Percentiles rank a stretch among this genome's conserved stretches.
These are phyloP conservation scores for Mixornis gularis DNA, from an alignment of 2,113 vertebrate species.

Conservation along the genomic window DNA sequence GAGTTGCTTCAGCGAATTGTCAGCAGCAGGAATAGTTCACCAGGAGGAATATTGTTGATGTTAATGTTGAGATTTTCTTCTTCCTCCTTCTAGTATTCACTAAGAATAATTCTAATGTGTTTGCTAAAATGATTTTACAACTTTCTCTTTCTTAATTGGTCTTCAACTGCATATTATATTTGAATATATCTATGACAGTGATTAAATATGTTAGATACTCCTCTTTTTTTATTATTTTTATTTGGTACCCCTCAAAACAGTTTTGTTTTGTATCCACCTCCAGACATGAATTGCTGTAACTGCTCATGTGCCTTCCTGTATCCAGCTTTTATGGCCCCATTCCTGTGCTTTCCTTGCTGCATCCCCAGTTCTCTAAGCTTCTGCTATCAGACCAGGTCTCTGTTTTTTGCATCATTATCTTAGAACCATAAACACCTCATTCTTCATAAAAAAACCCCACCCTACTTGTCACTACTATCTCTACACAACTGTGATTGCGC, in stretches of 20 bases:
- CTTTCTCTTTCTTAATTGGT: not conserved
- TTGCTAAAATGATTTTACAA: not conserved
- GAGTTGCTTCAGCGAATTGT: not conserved
- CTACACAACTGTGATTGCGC: not conserved
- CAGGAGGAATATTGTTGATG: not conserved
- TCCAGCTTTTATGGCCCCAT: not conserved
- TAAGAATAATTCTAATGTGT: not conserved
- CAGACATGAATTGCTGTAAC: not conserved
- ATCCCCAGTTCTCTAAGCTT: not conserved
- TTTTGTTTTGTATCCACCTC: not conserved
- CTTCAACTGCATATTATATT: not conserved
- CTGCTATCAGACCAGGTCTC: not conserved
- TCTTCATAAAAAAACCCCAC: not conserved
- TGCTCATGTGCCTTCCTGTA: not conserved
- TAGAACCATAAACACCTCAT: not conserved
- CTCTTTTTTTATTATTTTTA: not conserved
- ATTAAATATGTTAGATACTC: not conserved
- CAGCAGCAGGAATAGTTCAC: not conserved
- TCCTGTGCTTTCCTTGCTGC: not conserved
- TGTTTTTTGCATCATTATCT: not conserved
- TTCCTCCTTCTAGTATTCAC: not conserved
- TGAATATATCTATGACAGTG: not conserved
- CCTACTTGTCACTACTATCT: not conserved
- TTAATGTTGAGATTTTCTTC: not conserved
- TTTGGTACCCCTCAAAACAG: not conserved